phyloP scores from a whole-genome alignment of 2,113 vertebrate genomes.

The Labrus mixtus region DNA sequence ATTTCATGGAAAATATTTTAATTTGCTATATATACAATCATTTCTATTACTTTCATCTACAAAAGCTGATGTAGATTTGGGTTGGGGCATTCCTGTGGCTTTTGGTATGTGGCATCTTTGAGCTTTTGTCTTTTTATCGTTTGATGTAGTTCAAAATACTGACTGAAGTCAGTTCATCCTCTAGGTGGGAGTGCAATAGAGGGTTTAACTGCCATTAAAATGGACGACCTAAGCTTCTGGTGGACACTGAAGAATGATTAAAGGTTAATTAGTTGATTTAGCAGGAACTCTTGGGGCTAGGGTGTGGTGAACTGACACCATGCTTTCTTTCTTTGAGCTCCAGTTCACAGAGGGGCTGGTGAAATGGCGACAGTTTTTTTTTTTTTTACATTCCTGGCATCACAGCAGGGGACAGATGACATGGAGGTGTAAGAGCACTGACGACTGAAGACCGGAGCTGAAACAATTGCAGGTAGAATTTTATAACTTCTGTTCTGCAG shows the following conservation, averaged over 20 bases:
- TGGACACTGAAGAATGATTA: conserved; percentile 72
- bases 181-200: conserved; percentile 88
- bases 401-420: conserved; percentile 85
- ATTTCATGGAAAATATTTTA: no score
- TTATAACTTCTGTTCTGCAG: not conserved
- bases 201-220: conserved; percentile 92
- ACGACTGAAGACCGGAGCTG: conserved; percentile 88
- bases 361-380: conserved; percentile 84
- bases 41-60: not conserved
- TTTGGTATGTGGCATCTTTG: no score
- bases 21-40: no score
- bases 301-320: not conserved
- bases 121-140: no score
- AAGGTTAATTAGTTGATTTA: conserved; percentile 22
- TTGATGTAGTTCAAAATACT: no score
- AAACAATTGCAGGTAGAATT: conserved; percentile 86
- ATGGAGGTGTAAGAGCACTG: conserved; percentile 81
- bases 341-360: conserved; percentile 91
- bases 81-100: no score
- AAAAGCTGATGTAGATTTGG: not conserved
- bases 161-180: not conserved
- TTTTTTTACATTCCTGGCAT: conserved; percentile 90
- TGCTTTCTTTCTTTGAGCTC: conserved; percentile 79
- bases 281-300: not conserved
- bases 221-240: conserved; percentile 95